A percentile compares a stretch with the other conserved stretches of the same genome.
Conservation (phyloP, 2,888 invertebrate species). For the Dione juno region DNA sequence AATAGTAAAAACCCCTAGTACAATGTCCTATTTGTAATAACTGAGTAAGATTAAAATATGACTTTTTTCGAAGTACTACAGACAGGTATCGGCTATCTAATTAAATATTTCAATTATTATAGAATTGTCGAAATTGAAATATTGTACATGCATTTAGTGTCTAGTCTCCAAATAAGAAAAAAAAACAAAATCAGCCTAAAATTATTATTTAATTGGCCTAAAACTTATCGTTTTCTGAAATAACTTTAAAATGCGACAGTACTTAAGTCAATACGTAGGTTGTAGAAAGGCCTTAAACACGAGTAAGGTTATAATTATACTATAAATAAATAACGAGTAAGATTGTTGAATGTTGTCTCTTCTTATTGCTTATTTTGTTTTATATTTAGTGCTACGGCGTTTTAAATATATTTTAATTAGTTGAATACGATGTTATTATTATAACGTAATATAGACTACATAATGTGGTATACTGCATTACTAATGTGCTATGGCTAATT, state of each 20-base stretch:
- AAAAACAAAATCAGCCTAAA: not conserved
- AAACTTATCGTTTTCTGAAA: not conserved
- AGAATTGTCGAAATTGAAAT: conserved; percentile 45
- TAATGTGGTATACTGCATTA: not conserved
- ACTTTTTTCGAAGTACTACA: not conserved
- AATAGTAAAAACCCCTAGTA: conserved; percentile 10
- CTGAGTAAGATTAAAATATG: not conserved
- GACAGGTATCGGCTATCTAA: not conserved
- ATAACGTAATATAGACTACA: not conserved
- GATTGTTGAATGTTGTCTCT: conserved; percentile 41
- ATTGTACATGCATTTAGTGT: conserved; percentile 21
- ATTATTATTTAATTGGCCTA: not conserved
- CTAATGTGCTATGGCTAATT: conserved; percentile 2
- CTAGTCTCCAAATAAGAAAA: conserved; percentile 16
- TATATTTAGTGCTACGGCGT: conserved; percentile 35
- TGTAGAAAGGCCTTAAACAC: conserved; percentile 39
- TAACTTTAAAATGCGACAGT: conserved; percentile 23
- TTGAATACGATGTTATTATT: conserved; percentile 14
- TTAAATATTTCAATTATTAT: not conserved
- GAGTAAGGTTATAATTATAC: conserved; percentile 36
- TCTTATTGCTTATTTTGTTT: conserved; percentile 40
- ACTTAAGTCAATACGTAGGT: conserved; percentile 41
- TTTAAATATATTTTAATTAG: conserved; percentile 29
- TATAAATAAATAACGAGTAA: conserved; percentile 34
- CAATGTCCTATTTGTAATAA: conserved; percentile 12